phyloP scores from a whole-genome alignment of 2,113 vertebrate species.

The Poeciliopsis prolifica region DNA sequence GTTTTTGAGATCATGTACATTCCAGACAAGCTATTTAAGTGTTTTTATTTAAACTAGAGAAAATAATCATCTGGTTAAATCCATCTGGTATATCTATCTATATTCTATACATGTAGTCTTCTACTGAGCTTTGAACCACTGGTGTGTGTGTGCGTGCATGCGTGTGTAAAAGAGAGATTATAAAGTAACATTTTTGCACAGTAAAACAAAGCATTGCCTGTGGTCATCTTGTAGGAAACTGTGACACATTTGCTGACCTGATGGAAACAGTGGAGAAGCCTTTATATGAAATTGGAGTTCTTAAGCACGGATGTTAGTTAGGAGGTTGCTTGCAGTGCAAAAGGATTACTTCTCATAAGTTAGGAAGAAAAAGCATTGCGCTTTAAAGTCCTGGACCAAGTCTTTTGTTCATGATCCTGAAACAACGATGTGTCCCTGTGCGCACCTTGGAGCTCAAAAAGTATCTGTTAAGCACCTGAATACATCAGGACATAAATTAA shows the following conservation, averaged over 20 bases:
- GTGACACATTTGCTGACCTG: constrained; percentile 26
- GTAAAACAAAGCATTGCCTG: constrained; percentile 37
- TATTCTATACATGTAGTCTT: not conserved
- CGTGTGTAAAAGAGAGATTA: constrained; percentile 6
- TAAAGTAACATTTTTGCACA: constrained; percentile 36
- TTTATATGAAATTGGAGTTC: not conserved
- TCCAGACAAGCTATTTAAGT: not conserved
- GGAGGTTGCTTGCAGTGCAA: constrained; percentile 8
- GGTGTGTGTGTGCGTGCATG: not conserved
- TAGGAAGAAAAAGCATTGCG: too few relatives aligned
- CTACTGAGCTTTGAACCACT: not conserved
- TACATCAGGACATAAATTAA: not conserved
- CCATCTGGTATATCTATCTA: not conserved
- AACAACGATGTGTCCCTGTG: not conserved
- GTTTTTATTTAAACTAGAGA: constrained; percentile 8
- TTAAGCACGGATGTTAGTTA: not conserved
- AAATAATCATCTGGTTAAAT: constrained; percentile 12
- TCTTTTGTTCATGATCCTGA: not conserved
- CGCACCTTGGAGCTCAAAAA: not conserved
- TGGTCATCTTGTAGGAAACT: constrained; percentile 40
- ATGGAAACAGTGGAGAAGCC: constrained; percentile 32
- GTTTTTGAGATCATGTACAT: not conserved
- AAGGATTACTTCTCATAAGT: constrained; percentile 15
- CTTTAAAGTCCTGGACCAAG: not conserved
- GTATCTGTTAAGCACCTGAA: not conserved